Base-by-base conservation (phyloP, 2,113 vertebrate species). In the Raphicerus campestris region DNA sequence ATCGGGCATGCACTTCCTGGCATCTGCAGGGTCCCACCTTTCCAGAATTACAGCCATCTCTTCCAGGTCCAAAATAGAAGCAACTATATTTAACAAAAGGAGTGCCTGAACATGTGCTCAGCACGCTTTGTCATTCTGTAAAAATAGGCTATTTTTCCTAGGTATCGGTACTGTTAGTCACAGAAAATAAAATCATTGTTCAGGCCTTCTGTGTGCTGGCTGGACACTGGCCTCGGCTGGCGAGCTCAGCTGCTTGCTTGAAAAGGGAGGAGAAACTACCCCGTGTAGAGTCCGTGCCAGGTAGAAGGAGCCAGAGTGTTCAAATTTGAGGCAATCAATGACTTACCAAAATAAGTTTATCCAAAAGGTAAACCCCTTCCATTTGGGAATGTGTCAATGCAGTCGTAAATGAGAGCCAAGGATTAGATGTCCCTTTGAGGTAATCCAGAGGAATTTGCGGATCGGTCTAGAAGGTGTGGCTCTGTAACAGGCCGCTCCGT, bases 71-170 rank as follows among this genome's bases (percentile, higher is more conserved):
- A 97, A 97, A 98, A 98, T 97, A 97, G 97, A 93, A 97, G 92
- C 70, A 90, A 88, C 97, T 98, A 97, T 97, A 97, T 97, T 97
- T 98, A 97, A 97, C 98, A 94, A 95, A 96, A 28, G 22, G 90
- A 97, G 93, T 5, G 61, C 94, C 96, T 96, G 95, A 63, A 82
- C 60, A 24, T 85, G 94, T 93, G 96, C 96, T 87, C 91, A 55
- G 80, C 53, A 30, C 66, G 73, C 96, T 97, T 95, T 81, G 90
- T 97, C 97, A 97, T 92, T 92, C 55, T 90, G 70, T 96, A 91
- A 97, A 98, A 98, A 98, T 97, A 98, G 94, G 90, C 80, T 75
- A 26, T 96, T 95, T 97, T 92, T 66, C 95, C 95, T 89, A 78
- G 77, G 96, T 95, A 89, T 89, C 63, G 53, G 95, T 47, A n/a